These are phyloP conservation scores for Catharus minimus DNA, from an alignment of 2,113 vertebrate genomes.

Conservation along the genomic window DNA sequence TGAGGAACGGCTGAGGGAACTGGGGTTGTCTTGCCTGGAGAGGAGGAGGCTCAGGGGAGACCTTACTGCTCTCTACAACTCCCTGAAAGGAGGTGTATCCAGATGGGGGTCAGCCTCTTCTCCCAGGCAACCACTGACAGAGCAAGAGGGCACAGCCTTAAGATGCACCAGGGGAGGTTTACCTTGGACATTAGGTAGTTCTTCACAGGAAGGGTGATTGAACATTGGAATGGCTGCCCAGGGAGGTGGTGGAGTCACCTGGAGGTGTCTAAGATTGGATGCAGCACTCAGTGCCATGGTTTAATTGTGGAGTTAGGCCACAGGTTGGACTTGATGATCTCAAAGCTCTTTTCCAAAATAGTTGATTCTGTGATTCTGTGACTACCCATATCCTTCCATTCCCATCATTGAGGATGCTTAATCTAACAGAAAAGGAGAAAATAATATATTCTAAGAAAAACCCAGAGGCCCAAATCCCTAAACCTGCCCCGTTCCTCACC, in stretches of 20 bases:
- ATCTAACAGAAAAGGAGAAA: neutral
- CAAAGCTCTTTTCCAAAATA: neutral
- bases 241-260: neutral
- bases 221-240: neutral
- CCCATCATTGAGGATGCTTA: neutral
- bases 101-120: fast-evolving
- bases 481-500: fast-evolving
- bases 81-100: fast-evolving
- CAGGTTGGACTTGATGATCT: neutral
- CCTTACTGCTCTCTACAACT: neutral
- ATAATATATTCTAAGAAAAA: neutral
- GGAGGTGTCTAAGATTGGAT: no score
- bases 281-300: neutral
- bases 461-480: neutral
- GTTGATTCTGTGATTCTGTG: neutral
- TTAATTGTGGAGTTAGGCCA: neutral
- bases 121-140: neutral
- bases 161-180: neutral
- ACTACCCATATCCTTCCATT: neutral
- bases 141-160: neutral
- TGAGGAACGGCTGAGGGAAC: fast-evolving
- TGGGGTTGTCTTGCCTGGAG: neutral
- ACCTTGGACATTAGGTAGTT: neutral
- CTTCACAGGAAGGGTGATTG: neutral
- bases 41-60: fast-evolving